Conservation (phyloP, 1,140 invertebrate genomes). For the Radopholus similis region DNA sequence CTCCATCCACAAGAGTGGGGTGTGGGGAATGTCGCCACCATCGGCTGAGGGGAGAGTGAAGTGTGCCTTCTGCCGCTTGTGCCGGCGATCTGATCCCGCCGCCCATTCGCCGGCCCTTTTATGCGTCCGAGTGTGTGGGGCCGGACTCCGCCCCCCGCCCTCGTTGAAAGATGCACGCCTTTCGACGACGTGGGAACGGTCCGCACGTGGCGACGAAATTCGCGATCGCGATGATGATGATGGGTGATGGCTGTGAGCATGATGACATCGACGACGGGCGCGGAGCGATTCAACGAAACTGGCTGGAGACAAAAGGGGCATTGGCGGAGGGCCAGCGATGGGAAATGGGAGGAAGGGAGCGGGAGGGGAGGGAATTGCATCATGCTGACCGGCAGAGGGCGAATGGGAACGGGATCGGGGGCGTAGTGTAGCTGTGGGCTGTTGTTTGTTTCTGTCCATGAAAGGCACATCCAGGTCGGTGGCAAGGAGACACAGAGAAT, state of each 20-base stretch:
- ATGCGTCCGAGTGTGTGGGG: background rate
- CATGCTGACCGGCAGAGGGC: conserved; percentile 1
- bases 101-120: background rate
- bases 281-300: conserved; percentile 4
- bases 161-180: conserved; percentile 9
- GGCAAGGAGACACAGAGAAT: too few species aligned
- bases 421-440: too few species aligned
- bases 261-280: conserved; percentile 11
- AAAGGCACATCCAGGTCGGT: too few species aligned
- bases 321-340: background rate
- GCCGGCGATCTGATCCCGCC: background rate
- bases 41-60: too few species aligned
- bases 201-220: conserved; percentile 23
- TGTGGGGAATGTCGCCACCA: too few species aligned
- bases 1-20: too few species aligned
- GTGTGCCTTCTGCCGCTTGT: too few species aligned
- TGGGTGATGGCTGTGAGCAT: background rate
- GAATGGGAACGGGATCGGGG: too few species aligned
- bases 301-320: background rate
- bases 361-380: conserved; percentile 11
- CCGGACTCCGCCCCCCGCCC: background rate
- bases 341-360: background rate
- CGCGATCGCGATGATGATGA: background rate
- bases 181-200: conserved; percentile 17
- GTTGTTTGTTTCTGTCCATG: too few species aligned